A percentile compares a stretch with the other conserved stretches of the same genome.
Conservation (phyloP, 2,888 invertebrate genomes). For the Volucella inflata region DNA sequence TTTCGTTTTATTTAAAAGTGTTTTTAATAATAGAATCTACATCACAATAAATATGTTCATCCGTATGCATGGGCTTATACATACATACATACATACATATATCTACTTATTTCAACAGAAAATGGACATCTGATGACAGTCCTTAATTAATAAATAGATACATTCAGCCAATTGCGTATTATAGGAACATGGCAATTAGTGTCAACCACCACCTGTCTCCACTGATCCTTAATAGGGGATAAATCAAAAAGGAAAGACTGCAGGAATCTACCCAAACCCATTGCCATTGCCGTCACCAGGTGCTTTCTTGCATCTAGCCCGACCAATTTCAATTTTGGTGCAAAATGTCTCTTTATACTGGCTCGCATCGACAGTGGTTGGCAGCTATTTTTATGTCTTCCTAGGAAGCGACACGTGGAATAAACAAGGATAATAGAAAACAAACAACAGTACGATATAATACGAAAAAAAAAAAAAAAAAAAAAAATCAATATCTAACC, state of each 20-base stretch:
- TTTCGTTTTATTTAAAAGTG: background rate
- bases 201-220: slow-evolving; percentile 51
- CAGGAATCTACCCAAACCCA: background rate
- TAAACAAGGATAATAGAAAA: slow-evolving; percentile 71
- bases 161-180: background rate
- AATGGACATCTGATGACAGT: slow-evolving; percentile 29
- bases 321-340: slow-evolving; percentile 23
- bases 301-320: slow-evolving; percentile 12
- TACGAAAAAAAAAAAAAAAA: slow-evolving; percentile 16
- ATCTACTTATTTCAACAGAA: background rate
- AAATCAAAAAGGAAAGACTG: slow-evolving; percentile 38
- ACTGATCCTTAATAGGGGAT: slow-evolving; percentile 27
- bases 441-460: slow-evolving; percentile 48
- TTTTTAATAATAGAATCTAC: background rate
- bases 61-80: too few species aligned
- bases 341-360: slow-evolving; percentile 40
- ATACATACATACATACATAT: too few species aligned
- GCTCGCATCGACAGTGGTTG: slow-evolving; percentile 53
- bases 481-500: slow-evolving; percentile 64
- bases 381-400: slow-evolving; percentile 72
- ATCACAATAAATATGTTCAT: background rate
- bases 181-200: slow-evolving; percentile 43
- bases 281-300: slow-evolving; percentile 26
- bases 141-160: slow-evolving; percentile 24
- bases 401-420: slow-evolving; percentile 75